phyloP scores from a whole-genome alignment of 2,888 invertebrate genomes.

The Adelphocoris suturalis region DNA sequence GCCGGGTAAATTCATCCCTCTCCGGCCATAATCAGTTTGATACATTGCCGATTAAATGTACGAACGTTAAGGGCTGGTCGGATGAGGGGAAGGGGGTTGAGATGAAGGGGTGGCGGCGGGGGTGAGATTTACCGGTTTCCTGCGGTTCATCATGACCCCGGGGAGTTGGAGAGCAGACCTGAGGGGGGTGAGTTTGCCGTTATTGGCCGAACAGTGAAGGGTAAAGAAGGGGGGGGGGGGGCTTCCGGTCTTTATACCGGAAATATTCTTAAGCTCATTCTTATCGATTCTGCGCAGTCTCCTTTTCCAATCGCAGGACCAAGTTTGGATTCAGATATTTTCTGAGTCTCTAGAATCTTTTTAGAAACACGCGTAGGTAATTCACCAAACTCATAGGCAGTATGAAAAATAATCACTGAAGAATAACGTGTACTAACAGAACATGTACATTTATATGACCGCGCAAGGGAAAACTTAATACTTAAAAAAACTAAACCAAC shows the following conservation, averaged over 20 bases:
- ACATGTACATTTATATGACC: no score
- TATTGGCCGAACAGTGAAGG: not conserved
- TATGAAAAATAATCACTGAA: no score
- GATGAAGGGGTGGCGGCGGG: not conserved
- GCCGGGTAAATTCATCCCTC: conserved; percentile 41
- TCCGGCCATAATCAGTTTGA: conserved; percentile 48
- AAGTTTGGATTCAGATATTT: no score
- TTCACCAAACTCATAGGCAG: no score
- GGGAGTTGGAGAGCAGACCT: not conserved
- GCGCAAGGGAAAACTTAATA: no score
- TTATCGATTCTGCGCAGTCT: conserved; percentile 1
- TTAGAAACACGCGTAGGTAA: no score
- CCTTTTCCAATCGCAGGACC: no score
- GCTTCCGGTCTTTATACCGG: conserved; percentile 10
- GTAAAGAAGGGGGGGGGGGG: not conserved
- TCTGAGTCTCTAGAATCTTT: no score
- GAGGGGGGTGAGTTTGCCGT: not conserved
- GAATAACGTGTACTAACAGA: no score
- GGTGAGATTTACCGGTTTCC: conserved; percentile 54
- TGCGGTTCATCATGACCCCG: conserved; percentile 53
- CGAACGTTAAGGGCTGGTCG: conserved; percentile 28
- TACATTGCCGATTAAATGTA: conserved; percentile 57
- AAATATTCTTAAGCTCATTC: conserved; percentile 45
- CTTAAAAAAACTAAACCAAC: no score
- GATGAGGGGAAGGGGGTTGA: not conserved